Evolutionary conservation across 2,797 vertebrate species (phyloP), one percentile per base, ranked within the genome.

Genomic region (Bradypus variegatus): DNA sequence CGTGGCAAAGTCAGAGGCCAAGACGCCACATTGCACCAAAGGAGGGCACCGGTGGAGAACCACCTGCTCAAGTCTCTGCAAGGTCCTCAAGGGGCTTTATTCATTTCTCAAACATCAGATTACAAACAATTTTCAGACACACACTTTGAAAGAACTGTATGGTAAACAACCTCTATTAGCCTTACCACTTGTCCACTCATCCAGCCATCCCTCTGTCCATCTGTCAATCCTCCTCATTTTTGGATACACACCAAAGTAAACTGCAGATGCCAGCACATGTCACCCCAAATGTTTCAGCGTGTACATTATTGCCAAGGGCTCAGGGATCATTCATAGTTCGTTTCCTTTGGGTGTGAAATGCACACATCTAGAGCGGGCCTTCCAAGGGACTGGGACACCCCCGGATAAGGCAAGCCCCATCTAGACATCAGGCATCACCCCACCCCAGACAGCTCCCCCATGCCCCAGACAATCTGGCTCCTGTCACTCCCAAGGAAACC

Each of bases 181-280:
- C 55, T 13, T 10, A 1, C 13, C 55, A 9, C 3, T 0, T 3
- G 0, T 50, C 79, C 13, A 8, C 6, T 15, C 25, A 19, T 6
- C 18, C 55, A 58, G 55, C 55, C 55, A 33, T 7, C 38, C 29
- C 38, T 19, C 19, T 0, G 2, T 6, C 5, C 11, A 48, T 1
- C 48, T 1, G 2, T 27, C 21, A 25, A 3, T 6, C 6, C n/a
- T 16, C 3, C 50, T 33, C 9, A 27, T 21, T 27, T 13, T 2
- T 72, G 60, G 48, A 55, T 5, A 21, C 11, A 29, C 19, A 19
- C 19, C 69, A 41, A 14, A 50, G 58, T 8, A 10, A 65, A 36
- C 58, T 13, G 13, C 13, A 1, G 58, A 41, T 58, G 5, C 16
- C 41, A 50, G 88, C 36, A 13, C 2, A 29, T 25, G 18, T 3